Evolutionary conservation across 2,113 vertebrate genomes (phyloP).

Genomic region (Catagonus wagneri): DNA sequence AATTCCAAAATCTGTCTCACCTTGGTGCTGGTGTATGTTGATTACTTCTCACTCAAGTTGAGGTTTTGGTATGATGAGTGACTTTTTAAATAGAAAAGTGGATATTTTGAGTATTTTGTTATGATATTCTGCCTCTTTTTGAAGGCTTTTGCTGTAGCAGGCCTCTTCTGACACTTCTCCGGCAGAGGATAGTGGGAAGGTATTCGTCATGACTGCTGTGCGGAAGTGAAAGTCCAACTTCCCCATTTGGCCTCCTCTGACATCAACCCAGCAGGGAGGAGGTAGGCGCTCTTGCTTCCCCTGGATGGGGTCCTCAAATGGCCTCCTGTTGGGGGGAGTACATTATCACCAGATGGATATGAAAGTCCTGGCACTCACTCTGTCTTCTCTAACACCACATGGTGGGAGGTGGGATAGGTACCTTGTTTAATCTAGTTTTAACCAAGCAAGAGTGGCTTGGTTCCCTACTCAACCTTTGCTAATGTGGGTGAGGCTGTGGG

Average conservation of each 20-base stretch:
- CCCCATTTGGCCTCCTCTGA: neutral
- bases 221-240: neutral
- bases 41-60: neutral
- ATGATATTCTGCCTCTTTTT: neutral
- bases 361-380: neutral
- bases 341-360: neutral
- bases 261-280: neutral
- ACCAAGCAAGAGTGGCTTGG: neutral
- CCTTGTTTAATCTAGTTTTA: neutral
- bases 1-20: neutral
- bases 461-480: neutral
- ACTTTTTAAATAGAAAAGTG: neutral
- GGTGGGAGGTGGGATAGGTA: neutral
- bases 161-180: neutral
- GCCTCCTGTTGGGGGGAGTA: rapidly evolving
- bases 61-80: neutral
- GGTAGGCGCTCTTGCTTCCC: neutral
- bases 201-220: neutral
- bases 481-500: rapidly evolving
- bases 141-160: neutral
- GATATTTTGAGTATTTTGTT: neutral
- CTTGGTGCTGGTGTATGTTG: neutral
- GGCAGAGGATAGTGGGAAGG: neutral
- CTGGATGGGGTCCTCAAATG: neutral
- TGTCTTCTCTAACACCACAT: neutral